A percentile compares a stretch with the other conserved stretches of the same genome.
phyloP scores from a whole-genome alignment of 2,888 invertebrate genomes.

The Tipula confusa region DNA sequence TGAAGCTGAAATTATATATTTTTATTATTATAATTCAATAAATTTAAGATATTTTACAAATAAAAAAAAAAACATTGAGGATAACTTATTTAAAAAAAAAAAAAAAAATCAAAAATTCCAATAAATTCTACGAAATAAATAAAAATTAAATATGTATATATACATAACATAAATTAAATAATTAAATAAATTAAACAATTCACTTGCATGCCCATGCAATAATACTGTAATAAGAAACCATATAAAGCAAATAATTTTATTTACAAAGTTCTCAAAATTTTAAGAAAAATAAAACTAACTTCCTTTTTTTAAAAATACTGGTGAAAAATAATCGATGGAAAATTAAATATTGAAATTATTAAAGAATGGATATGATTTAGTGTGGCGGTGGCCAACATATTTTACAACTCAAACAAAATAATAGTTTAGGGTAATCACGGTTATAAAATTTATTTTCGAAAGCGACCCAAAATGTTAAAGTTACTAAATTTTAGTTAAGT shows the following conservation, averaged over 20 bases:
- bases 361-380: background rate
- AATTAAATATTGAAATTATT: background rate
- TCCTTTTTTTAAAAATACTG: background rate
- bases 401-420: background rate
- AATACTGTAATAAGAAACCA: background rate
- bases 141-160: background rate
- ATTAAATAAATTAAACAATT: background rate
- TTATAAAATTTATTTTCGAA: background rate
- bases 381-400: background rate
- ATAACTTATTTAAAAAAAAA: conserved; percentile 27
- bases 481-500: background rate
- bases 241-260: background rate
- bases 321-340: background rate
- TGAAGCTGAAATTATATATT: conserved; percentile 66
- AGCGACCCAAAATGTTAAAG: background rate
- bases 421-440: background rate
- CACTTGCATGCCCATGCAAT: background rate
- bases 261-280: background rate
- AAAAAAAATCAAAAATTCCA: conserved; percentile 30
- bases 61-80: conserved; percentile 48
- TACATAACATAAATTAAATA: background rate
- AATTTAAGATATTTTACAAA: no score
- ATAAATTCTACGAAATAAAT: background rate
- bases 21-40: conserved; percentile 14
- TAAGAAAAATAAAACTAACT: background rate